Evolutionary conservation across 2,113 vertebrate genomes (phyloP), one percentile per base, ranked within the genome.

Genomic region (Recurvirostra avosetta): DNA sequence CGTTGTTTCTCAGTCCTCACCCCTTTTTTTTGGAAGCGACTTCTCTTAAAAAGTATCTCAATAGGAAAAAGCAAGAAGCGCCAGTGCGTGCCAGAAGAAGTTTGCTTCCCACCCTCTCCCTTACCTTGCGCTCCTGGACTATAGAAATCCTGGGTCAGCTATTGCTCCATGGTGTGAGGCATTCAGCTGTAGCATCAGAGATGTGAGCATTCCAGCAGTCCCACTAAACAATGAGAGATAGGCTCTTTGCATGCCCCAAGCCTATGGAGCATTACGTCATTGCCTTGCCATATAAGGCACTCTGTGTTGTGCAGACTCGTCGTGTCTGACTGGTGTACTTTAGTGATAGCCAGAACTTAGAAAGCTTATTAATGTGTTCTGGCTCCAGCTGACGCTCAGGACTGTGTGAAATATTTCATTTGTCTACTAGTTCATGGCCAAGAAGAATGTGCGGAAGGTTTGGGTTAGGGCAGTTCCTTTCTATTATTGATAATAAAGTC

Each of bases 261-360:
- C 98, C 98, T 99, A 97, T 96, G 98, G 98, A 97, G 98, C 98
- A 98, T 99, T 98, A 99, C 99, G 99, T 99, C 99, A 99, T 98
- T 97, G 98, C 98, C 98, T 98, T 97, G 76, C 99, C 99, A 98
- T 99, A 99, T 99, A 99, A 98, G 99, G 99, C 97, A 80, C 98
- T 98, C 94, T 81, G 98, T 98, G 97, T 97, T 98, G 98, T 98
- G 97, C 97, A 95, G 97, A 61, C 98, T 98, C 95, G 87, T 97
- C 96, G 96, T 92, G 89, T 97, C 96, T 98, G 96, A 86, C 97
- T 96, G 96, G 95, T 97, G 96, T 90, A 43, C 90, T 94, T 95
- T 8, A 74, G 82, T 90, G 96, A 97, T 96, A 95, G 96, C 92
- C 96, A 88, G 96, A 74, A 89, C 96, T 92, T 88, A 58, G 61